Evolutionary conservation across 2,113 vertebrate species (phyloP), one percentile per base, ranked within the genome.

Genomic region (Pseudolaguvia tuberculata): DNA sequence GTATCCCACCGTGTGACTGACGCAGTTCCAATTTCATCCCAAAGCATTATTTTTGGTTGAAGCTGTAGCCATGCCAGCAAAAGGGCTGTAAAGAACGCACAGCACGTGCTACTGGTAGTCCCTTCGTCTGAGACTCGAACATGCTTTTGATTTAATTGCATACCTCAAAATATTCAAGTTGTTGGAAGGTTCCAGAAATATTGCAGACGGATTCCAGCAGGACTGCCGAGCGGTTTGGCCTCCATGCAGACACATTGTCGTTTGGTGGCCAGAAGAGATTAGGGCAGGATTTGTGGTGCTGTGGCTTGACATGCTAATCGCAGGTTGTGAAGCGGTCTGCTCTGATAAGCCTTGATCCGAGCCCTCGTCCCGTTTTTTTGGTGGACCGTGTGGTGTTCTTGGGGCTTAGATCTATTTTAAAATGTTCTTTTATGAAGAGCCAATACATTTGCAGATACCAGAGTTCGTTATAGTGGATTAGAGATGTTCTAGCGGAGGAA

Each of bases 391-490:
- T 39, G 81, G 81, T 78, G 74, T 81, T 70, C 39, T 29, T 1
- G 9, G 45, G 45, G 53, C 55, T 63, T 56, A 62, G 83, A 27
- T 76, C 82, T 86, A 72, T 83, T 84, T 76, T 76, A 72, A 25
- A 66, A 76, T 27, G 15, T 74, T 78, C 58, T 90, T 83, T 82
- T 69, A 86, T 86, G 85, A 81, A 48, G 48, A 83, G 86, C 87
- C 87, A 76, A 90, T 78, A 80, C 14, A 82, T 70, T 63, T 39
- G 12, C 65, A 69, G 27, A 59, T 53, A 63, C 48, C 15, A n/a
- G 35, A 42, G 61, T 29, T 58, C 72, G 42, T 67, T 76, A 70
- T 58, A 61, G 58, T 27, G 62, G 72, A 35, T 48, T 48, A 66
- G n/a, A 65, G 45, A 65, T 6, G 6, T 5, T 1, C 2, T 23